Percentiles rank a stretch among this genome's conserved stretches.
These are phyloP conservation scores for Molothrus ater DNA, from an alignment of 2,797 vertebrate genomes.

Conservation along the genomic window DNA sequence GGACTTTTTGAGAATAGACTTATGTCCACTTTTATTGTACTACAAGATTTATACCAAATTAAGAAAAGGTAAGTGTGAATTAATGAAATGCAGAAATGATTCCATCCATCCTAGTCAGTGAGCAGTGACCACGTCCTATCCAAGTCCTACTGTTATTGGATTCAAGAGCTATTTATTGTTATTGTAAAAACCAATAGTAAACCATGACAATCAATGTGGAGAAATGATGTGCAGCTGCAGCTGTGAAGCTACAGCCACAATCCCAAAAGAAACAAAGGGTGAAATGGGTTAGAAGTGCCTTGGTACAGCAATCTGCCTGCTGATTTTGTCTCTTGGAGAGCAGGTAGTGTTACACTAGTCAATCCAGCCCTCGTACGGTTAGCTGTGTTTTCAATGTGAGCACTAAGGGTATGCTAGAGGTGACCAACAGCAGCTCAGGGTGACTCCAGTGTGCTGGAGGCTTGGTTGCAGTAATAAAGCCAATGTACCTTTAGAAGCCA, in stretches of 20 bases:
- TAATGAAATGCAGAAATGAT: background rate
- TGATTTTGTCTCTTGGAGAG: background rate
- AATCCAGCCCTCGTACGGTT: background rate
- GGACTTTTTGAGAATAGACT: background rate
- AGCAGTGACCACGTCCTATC: background rate
- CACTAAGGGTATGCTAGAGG: background rate
- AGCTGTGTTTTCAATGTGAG: background rate
- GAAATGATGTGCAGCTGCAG: background rate
- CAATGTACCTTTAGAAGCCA: too few relatives aligned
- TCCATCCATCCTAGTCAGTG: background rate
- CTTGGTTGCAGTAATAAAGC: background rate
- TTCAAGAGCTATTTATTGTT: background rate
- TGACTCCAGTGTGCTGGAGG: background rate
- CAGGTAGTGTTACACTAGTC: background rate
- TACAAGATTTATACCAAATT: background rate
- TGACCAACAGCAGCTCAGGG: background rate
- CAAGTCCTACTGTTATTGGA: background rate
- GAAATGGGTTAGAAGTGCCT: background rate
- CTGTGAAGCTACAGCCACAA: background rate
- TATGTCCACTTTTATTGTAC: background rate
- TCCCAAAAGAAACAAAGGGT: background rate
- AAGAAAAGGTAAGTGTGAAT: background rate
- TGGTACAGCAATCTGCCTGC: background rate
- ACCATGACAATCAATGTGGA: rapidly evolving
- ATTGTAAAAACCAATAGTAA: background rate